A percentile compares a stretch with the other conserved stretches of the same genome.
Conservation (phyloP, 2,113 vertebrate genomes). For the Poeciliopsis turrubarensis region DNA sequence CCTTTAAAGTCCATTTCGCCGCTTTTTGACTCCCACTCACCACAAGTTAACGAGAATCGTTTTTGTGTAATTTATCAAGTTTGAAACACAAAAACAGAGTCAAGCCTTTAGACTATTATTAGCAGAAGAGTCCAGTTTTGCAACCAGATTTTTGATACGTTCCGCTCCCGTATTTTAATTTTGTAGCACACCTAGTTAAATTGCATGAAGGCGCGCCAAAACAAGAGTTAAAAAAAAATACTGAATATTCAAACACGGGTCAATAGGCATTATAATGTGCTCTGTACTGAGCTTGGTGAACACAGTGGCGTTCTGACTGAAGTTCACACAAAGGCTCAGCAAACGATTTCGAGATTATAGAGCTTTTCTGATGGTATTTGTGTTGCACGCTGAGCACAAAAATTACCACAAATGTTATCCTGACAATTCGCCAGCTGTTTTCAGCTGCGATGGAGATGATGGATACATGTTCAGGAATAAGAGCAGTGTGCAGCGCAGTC, state of each 20-base stretch:
- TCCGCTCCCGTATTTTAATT: too few species aligned
- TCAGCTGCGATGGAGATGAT: neutral
- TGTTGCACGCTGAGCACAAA: neutral
- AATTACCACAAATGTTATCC: neutral
- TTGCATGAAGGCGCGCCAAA: neutral
- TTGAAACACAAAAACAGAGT: too few species aligned
- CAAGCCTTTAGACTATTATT: too few species aligned
- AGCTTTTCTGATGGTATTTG: neutral
- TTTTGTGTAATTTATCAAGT: too few species aligned
- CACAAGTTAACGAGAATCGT: too few species aligned
- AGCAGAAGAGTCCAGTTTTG: too few species aligned
- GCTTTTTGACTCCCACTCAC: too few species aligned
- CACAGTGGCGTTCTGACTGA: neutral
- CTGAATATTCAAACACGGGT: neutral
- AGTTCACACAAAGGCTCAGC: neutral
- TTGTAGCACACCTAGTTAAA: too few species aligned
- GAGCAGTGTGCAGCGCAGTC: neutral
- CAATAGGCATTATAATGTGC: neutral
- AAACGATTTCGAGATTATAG: too few species aligned
- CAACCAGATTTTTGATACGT: too few species aligned
- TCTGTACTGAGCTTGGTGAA: neutral
- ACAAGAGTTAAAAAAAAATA: too few species aligned
- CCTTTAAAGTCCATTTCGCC: too few species aligned
- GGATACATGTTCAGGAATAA: constrained; percentile 13
- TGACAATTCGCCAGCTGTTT: neutral